Base-by-base conservation (phyloP, 2,888 invertebrate genomes). In the Heliconius aoede region DNA sequence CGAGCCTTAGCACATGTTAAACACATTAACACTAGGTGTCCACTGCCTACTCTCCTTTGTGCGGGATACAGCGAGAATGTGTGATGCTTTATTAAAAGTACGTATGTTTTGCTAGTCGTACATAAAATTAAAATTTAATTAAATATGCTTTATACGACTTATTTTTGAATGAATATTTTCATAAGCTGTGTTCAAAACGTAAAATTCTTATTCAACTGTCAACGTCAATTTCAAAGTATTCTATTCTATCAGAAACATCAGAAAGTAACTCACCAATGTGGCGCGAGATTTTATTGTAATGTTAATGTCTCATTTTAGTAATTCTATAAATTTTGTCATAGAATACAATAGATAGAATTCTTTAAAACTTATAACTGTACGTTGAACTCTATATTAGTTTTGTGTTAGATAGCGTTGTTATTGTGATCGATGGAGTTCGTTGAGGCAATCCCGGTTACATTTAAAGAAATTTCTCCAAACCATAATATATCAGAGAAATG, bases 381-480 rank as follows among this genome's bases (percentile, higher is more conserved):
- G 4, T 64, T 64, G n/a, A 15, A 62, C 1, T 30, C 8, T 62
- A 32, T 8, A 36, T 65, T 36, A 15, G 36, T 3, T 24, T 40
- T 40, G 15, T 60, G 26, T 26, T 5, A 7, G 3, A 55, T 15
- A 28, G 18, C 7, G 11, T 24, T 24, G 40, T 40, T 32, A 64
- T 72, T 32, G 26, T 28, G 9, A 58, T 26, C 76, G 78, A 94
- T 94, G 94, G 93, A 94, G 76, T 92, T 93, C 79, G 85, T 91
- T 24, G 93, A 94, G 73, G 88, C 91, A 69, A 91, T 94, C 87
- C 93, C 94, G 77, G 90, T 94, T 77, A 88, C 90, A 73, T 97
- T 97, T 87, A 95, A 97, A 82, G 98, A 98, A 95, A 97, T 98
- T 24, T 96, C 97, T 76, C 97, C 97, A 3, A 97, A 96, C 89